Conservation (phyloP, 2,888 invertebrate genomes). For the Leptopilina syphax region DNA sequence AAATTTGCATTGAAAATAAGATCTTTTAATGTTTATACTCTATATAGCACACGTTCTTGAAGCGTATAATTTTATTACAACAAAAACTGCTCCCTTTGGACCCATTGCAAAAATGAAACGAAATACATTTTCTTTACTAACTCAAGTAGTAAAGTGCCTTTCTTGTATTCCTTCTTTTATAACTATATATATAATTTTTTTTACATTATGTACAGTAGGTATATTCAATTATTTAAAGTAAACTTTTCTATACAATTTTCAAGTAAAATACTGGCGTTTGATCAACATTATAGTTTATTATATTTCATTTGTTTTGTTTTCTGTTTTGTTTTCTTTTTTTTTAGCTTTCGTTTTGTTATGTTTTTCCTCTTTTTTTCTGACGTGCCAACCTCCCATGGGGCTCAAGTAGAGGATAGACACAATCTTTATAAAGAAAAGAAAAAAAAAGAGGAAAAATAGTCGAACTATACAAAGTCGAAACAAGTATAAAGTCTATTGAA, state of each 20-base stretch:
- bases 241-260: conserved; percentile 15
- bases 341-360: too few relatives aligned
- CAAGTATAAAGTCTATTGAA: conserved; percentile 17
- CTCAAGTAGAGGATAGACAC: conserved; percentile 51
- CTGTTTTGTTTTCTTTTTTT: background rate
- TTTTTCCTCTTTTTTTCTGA: background rate
- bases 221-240: conserved; percentile 11
- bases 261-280: conserved; percentile 5
- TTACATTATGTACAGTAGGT: conserved; percentile 25
- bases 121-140: background rate
- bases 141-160: conserved; percentile 1
- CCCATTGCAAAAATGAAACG: conserved; percentile 1
- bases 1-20: too few relatives aligned
- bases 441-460: conserved; percentile 27
- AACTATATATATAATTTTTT: background rate
- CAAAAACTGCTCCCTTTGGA: conserved; percentile 8
- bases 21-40: conserved; percentile 7
- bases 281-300: background rate
- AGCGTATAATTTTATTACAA: conserved; percentile 1
- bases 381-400: conserved; percentile 49
- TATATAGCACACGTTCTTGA: background rate
- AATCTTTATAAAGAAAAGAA: background rate
- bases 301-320: too few relatives aligned
- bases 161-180: background rate
- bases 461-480: conserved; percentile 16